Percentiles rank a stretch among this genome's conserved stretches.
Conservation (phyloP, 2,113 vertebrate species). For the Nansenia antarctica region DNA sequence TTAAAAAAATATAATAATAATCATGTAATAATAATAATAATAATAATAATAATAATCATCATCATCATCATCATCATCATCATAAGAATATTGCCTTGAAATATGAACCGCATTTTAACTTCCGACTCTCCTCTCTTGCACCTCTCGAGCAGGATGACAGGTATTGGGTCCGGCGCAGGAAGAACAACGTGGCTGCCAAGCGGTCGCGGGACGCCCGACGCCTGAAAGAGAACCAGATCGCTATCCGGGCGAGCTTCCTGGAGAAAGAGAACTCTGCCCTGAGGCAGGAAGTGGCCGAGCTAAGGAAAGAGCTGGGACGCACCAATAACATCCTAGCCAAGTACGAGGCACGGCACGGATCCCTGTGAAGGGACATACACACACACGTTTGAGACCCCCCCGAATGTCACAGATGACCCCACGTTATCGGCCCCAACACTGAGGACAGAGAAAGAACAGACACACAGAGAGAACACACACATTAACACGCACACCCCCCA, state of each 20-base stretch:
- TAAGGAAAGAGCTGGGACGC: constrained; percentile 87
- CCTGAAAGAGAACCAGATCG: constrained; percentile 93
- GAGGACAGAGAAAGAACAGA: background rate
- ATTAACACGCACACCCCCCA: background rate
- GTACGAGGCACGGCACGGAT: constrained; percentile 83
- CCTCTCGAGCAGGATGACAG: constrained; percentile 88
- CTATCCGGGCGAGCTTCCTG: constrained; percentile 87
- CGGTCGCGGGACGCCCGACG: constrained; percentile 86
- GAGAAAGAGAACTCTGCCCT: constrained; percentile 91
- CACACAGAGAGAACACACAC: background rate
- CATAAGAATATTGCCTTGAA: constrained; percentile 6
- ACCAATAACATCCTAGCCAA: constrained; percentile 88
- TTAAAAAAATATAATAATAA: no score
- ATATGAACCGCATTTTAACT: constrained; percentile 5
- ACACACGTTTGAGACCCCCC: no score
- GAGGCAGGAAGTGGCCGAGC: constrained; percentile 86
- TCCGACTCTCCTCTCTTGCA: constrained; percentile 50
- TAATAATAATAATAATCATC: no score
- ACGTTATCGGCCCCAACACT: no score
- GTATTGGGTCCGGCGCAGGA: constrained; percentile 90
- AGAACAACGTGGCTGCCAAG: constrained; percentile 94
- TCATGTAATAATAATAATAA: no score
- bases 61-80: background rate
- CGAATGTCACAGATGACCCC: no score
- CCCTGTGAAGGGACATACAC: constrained; percentile 77